Evolutionary conservation across 2,797 vertebrate genomes (phyloP).

Genomic region (Rhabdophis nuchalis): DNA sequence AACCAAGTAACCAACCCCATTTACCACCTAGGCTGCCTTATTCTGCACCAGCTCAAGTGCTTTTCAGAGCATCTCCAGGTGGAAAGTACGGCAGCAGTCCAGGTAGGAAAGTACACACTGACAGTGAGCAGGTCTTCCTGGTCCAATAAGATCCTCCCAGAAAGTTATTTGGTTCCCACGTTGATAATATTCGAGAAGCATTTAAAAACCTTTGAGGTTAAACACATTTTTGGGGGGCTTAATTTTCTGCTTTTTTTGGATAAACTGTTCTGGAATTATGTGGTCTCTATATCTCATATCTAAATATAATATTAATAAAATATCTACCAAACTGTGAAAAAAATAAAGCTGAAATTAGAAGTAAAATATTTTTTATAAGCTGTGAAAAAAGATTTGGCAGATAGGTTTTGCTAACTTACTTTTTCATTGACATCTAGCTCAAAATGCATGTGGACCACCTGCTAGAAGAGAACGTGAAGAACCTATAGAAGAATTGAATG

Average conservation of each 20-base stretch:
- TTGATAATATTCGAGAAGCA: background rate
- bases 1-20: background rate
- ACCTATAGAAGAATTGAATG: slow-evolving; percentile 41
- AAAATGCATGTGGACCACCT: slow-evolving; percentile 60
- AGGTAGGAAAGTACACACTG: background rate
- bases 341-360: background rate
- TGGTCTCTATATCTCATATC: background rate
- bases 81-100: background rate
- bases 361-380: background rate
- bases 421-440: background rate
- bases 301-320: background rate
- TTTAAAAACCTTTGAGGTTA: background rate
- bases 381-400: background rate
- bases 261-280: background rate
- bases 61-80: background rate
- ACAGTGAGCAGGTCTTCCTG: background rate
- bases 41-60: background rate
- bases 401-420: background rate
- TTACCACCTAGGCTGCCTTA: background rate
- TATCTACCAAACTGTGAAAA: background rate
- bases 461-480: slow-evolving; percentile 58
- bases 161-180: background rate
- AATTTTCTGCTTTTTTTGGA: background rate
- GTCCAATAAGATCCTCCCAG: background rate
- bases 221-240: too few species aligned